Conservation (phyloP, 2,888 invertebrate species). For the Poecilus cupreus region DNA sequence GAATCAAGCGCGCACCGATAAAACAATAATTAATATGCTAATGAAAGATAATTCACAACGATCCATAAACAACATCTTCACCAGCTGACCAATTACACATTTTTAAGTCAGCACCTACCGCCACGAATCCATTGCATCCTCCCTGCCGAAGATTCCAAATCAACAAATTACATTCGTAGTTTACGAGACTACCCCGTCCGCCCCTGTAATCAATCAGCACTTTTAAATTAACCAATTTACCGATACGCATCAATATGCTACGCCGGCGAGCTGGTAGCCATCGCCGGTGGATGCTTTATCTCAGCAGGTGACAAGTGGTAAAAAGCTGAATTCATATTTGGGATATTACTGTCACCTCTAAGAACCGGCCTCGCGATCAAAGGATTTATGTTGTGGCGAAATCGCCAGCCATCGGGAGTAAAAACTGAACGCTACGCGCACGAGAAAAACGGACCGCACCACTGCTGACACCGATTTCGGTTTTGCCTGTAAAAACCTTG, state of each 20-base stretch:
- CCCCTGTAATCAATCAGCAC: slow-evolving; percentile 62
- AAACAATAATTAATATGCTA: slow-evolving; percentile 58
- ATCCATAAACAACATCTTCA: slow-evolving; percentile 7
- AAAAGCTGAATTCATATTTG: slow-evolving; percentile 55
- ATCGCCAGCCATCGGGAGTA: slow-evolving; percentile 30
- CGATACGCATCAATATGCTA: slow-evolving; percentile 65
- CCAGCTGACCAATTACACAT: slow-evolving; percentile 42
- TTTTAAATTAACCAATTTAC: slow-evolving; percentile 72
- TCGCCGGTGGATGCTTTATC: not conserved
- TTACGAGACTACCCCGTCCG: slow-evolving; percentile 42
- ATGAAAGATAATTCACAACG: slow-evolving; percentile 48
- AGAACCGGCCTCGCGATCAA: not conserved
- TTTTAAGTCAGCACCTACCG: slow-evolving; percentile 40
- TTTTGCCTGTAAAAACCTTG: slow-evolving; percentile 12
- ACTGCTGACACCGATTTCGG: slow-evolving; percentile 26
- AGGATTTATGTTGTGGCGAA: slow-evolving; percentile 50
- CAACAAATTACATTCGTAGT: slow-evolving; percentile 58
- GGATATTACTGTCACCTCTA: slow-evolving; percentile 47
- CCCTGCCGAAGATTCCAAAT: slow-evolving; percentile 38
- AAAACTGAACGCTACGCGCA: slow-evolving; percentile 3
- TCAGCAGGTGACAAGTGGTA: slow-evolving; percentile 46
- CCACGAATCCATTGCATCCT: not conserved
- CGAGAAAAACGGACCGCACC: slow-evolving; percentile 1
- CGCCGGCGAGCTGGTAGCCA: not conserved
- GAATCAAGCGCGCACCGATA: slow-evolving; percentile 5